Percentiles rank a stretch among this genome's conserved stretches.
Evolutionary conservation across 2,113 vertebrate genomes (phyloP).

Genomic region (Pachyramphus minor): DNA sequence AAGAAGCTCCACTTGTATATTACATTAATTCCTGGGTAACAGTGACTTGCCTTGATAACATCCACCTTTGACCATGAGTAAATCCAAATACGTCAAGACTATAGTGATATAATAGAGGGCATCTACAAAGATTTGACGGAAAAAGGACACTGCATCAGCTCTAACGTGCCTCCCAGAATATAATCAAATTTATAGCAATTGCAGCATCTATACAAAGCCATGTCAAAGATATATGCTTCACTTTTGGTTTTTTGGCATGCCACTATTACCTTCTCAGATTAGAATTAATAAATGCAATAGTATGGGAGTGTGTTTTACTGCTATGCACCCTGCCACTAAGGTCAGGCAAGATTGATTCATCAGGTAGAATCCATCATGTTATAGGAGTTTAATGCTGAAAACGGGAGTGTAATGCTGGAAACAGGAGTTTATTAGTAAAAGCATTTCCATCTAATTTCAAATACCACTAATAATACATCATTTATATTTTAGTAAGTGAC

Average conservation of each 20-base stretch:
- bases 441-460: not conserved
- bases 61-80: not conserved
- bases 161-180: not conserved
- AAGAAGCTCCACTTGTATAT: slow-evolving; percentile 41
- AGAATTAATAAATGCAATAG: not conserved
- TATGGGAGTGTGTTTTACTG: too few relatives aligned
- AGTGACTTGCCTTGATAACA: not conserved
- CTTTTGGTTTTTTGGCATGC: not conserved
- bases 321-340: too few relatives aligned
- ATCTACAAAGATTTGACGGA: not conserved
- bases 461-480: not conserved
- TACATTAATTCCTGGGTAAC: slow-evolving; percentile 24
- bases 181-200: not conserved
- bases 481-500: not conserved
- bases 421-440: not conserved
- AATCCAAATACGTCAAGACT: not conserved
- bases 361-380: not conserved
- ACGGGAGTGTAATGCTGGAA: not conserved
- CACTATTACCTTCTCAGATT: not conserved
- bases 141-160: not conserved
- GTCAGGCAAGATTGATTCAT: not conserved
- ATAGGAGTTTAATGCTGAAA: not conserved
- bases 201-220: not conserved
- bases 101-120: not conserved
- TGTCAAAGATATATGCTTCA: not conserved